These are phyloP conservation scores for Ophion costatus DNA, from an alignment of 2,888 invertebrate genomes.

Conservation along the genomic window DNA sequence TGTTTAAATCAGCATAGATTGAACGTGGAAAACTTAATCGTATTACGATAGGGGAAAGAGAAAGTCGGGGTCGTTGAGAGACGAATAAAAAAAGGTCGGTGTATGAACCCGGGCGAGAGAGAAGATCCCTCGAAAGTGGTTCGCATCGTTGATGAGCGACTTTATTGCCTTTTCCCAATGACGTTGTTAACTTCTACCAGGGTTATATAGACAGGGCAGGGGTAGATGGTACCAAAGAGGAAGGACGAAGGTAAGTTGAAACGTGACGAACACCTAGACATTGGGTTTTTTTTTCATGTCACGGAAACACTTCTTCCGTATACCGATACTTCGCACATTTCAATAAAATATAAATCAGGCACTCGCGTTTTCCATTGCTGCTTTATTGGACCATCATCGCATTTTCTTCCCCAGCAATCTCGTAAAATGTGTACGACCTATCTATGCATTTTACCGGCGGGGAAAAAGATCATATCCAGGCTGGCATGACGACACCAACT, in stretches of 20 bases:
- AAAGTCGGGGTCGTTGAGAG: constrained; percentile 7
- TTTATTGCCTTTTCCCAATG: constrained; percentile 65
- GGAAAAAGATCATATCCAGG: neutral
- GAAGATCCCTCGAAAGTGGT: constrained; percentile 56
- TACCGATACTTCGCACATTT: neutral
- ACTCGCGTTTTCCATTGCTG: constrained; percentile 45
- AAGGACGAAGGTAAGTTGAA: constrained; percentile 1
- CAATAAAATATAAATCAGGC: constrained; percentile 60
- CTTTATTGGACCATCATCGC: constrained; percentile 16
- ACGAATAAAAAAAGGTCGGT: constrained; percentile 6
- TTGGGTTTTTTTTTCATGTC: constrained; percentile 24
- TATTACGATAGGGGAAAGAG: constrained; percentile 53
- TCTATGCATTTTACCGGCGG: constrained; percentile 1
- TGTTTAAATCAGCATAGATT: constrained; percentile 67
- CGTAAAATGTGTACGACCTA: constrained; percentile 25
- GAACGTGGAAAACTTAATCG: constrained; percentile 64
- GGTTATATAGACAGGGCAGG: neutral
- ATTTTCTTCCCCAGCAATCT: constrained; percentile 28
- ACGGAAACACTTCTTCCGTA: constrained; percentile 7
- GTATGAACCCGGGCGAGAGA: constrained; percentile 20
- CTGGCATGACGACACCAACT: neutral
- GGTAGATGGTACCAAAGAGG: neutral
- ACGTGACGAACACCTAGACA: constrained; percentile 31
- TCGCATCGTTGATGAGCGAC: constrained; percentile 65
- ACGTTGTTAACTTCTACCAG: constrained; percentile 60